Evolutionary conservation across 2,797 vertebrate genomes (phyloP).

Genomic region (Xenops minutus): DNA sequence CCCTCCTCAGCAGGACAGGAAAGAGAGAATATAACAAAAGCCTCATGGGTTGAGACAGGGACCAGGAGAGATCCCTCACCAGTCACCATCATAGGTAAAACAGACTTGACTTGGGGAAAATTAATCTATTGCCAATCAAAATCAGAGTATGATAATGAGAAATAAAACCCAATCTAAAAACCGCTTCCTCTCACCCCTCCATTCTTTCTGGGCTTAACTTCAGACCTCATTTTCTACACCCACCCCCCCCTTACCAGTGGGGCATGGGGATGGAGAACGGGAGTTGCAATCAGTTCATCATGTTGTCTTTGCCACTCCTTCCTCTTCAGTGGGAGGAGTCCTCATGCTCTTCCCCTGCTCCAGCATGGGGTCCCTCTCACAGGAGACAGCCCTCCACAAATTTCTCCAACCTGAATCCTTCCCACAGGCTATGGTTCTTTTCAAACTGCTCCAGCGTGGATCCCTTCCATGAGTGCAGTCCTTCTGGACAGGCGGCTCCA

Average conservation of each 20-base stretch:
- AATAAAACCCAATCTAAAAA: not conserved
- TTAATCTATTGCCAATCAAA: not conserved
- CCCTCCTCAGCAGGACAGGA: not conserved
- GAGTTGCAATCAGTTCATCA: not conserved
- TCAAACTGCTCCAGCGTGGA: not conserved
- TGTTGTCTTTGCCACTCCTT: not conserved
- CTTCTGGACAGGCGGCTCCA: not conserved
- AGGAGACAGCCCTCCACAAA: not conserved
- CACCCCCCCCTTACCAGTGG: accelerated
- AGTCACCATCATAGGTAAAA: not conserved
- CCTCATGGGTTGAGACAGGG: no score
- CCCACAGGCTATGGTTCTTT: not conserved
- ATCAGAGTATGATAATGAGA: not conserved
- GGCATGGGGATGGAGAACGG: not conserved
- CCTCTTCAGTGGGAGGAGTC: not conserved
- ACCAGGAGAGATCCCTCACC: not conserved
- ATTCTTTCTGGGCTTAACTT: not conserved
- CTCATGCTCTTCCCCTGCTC: not conserved
- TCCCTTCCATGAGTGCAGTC: not conserved
- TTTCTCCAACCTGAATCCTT: not conserved
- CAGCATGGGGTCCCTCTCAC: accelerated
- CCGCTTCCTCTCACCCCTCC: not conserved
- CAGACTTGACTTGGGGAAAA: not conserved
- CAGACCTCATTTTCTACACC: not conserved
- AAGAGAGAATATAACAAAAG: not conserved